Evolutionary conservation across 2,888 invertebrate genomes (phyloP).

Genomic region (Euplexia lucipara): DNA sequence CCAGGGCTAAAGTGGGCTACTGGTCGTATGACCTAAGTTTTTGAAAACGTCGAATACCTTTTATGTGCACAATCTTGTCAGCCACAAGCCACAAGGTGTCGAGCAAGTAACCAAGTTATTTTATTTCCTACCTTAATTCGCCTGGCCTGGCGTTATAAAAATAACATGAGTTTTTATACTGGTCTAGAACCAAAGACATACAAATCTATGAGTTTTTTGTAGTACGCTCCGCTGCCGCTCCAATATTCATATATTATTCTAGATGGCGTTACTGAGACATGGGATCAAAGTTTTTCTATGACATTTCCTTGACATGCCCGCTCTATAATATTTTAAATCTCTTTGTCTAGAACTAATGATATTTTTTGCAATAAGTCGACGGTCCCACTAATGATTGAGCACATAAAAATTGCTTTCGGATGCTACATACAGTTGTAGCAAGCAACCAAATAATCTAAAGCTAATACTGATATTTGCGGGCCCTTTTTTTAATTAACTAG

Average conservation of each 20-base stretch:
- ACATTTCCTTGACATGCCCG: too few relatives aligned
- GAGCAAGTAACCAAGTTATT: background rate
- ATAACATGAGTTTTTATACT: background rate
- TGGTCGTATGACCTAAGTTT: background rate
- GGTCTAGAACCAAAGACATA: slow-evolving; percentile 14
- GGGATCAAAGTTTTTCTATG: too few relatives aligned
- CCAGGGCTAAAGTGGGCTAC: too few relatives aligned
- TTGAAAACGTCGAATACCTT: background rate
- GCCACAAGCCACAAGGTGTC: background rate
- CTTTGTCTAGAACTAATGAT: slow-evolving; percentile 18
- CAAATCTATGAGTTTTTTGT: too few relatives aligned
- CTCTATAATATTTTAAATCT: too few relatives aligned
- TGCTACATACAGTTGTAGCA: too few relatives aligned
- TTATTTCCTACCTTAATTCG: slow-evolving; percentile 5
- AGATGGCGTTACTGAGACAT: too few relatives aligned
- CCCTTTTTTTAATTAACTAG: too few relatives aligned
- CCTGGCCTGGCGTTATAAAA: background rate
- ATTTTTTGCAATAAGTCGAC: slow-evolving; percentile 32
- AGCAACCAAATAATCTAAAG: too few relatives aligned
- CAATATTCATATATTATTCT: too few relatives aligned
- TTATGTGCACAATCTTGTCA: background rate
- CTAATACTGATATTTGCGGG: too few relatives aligned
- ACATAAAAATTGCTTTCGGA: slow-evolving; percentile 4
- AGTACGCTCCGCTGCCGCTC: too few relatives aligned
- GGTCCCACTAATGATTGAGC: slow-evolving; percentile 1